Evolutionary conservation across 2,888 invertebrate species (phyloP), one percentile per base, ranked within the genome.

Genomic region (Oxystoma pomonae): DNA sequence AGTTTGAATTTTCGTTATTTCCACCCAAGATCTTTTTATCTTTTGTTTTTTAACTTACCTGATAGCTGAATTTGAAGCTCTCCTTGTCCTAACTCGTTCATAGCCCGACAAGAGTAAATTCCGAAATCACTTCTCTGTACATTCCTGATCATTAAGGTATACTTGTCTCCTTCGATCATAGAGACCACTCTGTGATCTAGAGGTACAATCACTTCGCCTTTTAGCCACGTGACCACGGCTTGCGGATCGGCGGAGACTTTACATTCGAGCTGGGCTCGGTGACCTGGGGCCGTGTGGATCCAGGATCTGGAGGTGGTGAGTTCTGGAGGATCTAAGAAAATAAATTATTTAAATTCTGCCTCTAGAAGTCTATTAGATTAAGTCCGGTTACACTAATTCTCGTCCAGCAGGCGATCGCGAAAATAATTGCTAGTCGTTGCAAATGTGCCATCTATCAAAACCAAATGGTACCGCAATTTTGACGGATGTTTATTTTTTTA

Each of bases 31-130:
- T n/a, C n/a, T n/a, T n/a, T n/a, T n/a, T n/a, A n/a, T n/a, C n/a
- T n/a, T n/a, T n/a, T n/a, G n/a, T n/a, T n/a, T n/a, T n/a, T n/a
- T n/a, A n/a, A n/a, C 65, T 67, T 71, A 87, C 88, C 92, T 65
- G 92, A 91, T 3, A 94, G 81, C 75, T 90, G 90, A 67, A 93
- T 87, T 18, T 85, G 83, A 1, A 87, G 81, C 66, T 90, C 89
- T 7, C 86, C 87, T 78, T 86, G 87, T 0, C 92, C 93, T 19
- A 91, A 78, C 20, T 85, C 84, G 77, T 93, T 94, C 65, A 87
- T 86, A 0, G 92, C 93, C 20, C 88, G 82, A 77, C 93, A 93
- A 2, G 90, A 87, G 76, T 92, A 93, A 74, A 87, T 86, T 0
- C 92, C 93, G 69, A 92, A 86, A 78, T 94, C 92, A 0, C 84